Evolutionary conservation across 2,888 invertebrate genomes (phyloP), one percentile per base, ranked within the genome.

Genomic region (Amphipoea oculea): DNA sequence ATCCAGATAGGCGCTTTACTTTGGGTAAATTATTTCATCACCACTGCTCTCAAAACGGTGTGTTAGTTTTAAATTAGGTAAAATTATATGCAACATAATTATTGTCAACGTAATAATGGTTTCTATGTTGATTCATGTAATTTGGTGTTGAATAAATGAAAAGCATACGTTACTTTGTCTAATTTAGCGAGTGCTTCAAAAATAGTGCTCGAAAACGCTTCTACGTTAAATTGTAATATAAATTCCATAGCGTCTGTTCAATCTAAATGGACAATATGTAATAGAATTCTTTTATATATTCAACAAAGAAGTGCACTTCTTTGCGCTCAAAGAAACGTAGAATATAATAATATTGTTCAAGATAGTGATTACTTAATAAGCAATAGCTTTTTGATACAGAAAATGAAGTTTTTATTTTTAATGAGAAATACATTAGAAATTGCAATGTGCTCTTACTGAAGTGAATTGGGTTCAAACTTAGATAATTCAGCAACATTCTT

Each of bases 201-300:
- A 76, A 23, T 4, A 23, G 23, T 17, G 12, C 42, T 63, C 40
- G 11, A 71, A 81, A 79, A 66, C 54, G 54, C 48, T 81, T 74
- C 68, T 63, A 73, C 29, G 45, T 57, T 62, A 68, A 74, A 72
- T 63, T 68, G 54, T 76, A 60, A 73, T 57, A 23, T 17, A 67
- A 67, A 85, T 74, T 72, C 36, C 36, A 62, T 77, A 65, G 66
- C 12, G 5, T 62, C 23, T 69, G 36, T 72, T 62, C n/a, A 73
- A n/a, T n/a, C n/a, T n/a, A n/a, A 76, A 86, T 75, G 57, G 14
- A 84, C 42, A 69, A 14, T 57, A 66, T 69, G 68, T 73, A 78
- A 86, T 66, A 63, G 5, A 75, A 42, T 63, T 42, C 29, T 76
- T 76, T 74, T 29, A 54, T 48, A 14, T 20, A 54, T 77, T 20